Evolutionary conservation across 1,140 invertebrate species (phyloP).

Genomic region (Adelges cooleyi): DNA sequence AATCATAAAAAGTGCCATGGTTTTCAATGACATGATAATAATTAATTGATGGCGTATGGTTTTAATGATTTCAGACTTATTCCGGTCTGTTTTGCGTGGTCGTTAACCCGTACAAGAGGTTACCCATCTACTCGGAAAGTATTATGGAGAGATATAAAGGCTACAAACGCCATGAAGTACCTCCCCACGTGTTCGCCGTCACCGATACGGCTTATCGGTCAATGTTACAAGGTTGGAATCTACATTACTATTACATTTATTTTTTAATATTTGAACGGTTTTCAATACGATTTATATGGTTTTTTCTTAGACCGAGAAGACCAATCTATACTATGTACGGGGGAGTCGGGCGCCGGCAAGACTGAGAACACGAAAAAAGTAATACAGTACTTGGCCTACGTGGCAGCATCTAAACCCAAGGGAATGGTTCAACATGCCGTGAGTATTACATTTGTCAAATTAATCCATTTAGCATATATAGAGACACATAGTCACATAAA

Average conservation of each 20-base stretch:
- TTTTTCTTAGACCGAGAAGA: slow-evolving; percentile 85
- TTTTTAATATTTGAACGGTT: not conserved
- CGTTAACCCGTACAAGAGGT: slow-evolving; percentile 96
- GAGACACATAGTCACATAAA: too few relatives aligned
- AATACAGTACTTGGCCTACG: slow-evolving; percentile 98
- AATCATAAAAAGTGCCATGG: too few relatives aligned
- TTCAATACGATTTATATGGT: too few relatives aligned
- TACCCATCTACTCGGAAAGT: slow-evolving; percentile 98
- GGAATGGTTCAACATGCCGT: slow-evolving; percentile 60
- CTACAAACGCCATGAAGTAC: slow-evolving; percentile 97
- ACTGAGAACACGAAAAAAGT: slow-evolving; percentile 99
- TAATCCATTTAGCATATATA: too few relatives aligned
- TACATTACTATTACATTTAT: slow-evolving; percentile 26
- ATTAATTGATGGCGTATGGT: too few relatives aligned
- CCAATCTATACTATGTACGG: slow-evolving; percentile 98
- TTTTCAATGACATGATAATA: too few relatives aligned
- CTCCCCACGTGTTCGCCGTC: slow-evolving; percentile 98
- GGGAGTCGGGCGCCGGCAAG: slow-evolving; percentile 99
- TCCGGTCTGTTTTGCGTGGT: slow-evolving; percentile 98
- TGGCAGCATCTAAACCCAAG: slow-evolving; percentile 91
- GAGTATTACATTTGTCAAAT: too few relatives aligned
- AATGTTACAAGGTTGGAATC: slow-evolving; percentile 89
- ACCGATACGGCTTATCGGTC: slow-evolving; percentile 96
- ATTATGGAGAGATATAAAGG: slow-evolving; percentile 99
- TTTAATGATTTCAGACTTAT: slow-evolving; percentile 93